These are phyloP conservation scores for Procapra przewalskii DNA, from an alignment of 2,113 vertebrate genomes.

Conservation along the genomic window DNA sequence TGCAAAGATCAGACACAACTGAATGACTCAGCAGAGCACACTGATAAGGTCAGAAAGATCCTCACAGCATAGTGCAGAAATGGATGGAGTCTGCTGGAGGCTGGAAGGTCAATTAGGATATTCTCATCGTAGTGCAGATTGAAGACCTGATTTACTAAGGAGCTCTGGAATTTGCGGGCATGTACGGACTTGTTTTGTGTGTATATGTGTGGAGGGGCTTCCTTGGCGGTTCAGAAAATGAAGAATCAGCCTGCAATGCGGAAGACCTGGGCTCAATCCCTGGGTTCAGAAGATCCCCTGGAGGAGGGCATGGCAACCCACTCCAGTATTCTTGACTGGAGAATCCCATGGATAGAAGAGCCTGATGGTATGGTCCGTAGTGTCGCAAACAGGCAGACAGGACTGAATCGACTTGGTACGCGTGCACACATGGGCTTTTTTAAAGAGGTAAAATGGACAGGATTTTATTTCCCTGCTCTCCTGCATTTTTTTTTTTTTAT, in stretches of 20 bases:
- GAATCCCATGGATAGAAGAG: neutral
- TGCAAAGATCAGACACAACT: neutral
- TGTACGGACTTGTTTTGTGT: neutral
- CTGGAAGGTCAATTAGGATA: neutral
- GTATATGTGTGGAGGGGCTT: neutral
- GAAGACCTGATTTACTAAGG: neutral
- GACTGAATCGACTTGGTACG: neutral
- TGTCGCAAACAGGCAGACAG: neutral
- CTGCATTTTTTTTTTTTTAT: neutral
- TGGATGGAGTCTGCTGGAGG: neutral
- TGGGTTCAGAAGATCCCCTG: neutral
- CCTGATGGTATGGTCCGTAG: neutral
- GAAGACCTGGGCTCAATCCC: neutral
- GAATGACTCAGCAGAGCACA: neutral
- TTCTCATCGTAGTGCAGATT: neutral
- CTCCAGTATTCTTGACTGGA: neutral
- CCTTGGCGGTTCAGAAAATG: neutral
- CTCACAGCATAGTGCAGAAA: neutral
- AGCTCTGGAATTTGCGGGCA: neutral
- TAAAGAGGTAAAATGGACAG: neutral
- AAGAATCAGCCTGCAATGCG: neutral
- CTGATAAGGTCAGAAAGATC: neutral
- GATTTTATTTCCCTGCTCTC: neutral
- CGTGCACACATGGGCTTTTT: neutral
- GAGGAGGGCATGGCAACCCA: neutral